phyloP scores from a whole-genome alignment of 2,888 invertebrate species.

The Ommatoiulus sabulosus region DNA sequence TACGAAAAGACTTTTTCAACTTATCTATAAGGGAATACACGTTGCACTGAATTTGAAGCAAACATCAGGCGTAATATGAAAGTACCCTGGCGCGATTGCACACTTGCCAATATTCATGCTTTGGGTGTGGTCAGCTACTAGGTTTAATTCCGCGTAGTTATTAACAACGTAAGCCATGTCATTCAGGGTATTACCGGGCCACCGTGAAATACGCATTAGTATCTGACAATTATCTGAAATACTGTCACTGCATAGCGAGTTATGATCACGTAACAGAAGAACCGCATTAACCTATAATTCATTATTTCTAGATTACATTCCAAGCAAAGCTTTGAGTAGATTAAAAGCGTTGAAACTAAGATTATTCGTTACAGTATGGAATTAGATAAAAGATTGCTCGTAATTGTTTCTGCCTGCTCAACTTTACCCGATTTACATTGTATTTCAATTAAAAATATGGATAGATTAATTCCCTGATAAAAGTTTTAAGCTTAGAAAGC shows the following conservation, averaged over 20 bases:
- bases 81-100: neutral
- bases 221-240: neutral
- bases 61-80: neutral
- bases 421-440: too few species aligned
- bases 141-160: neutral
- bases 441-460: too few species aligned
- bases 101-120: neutral
- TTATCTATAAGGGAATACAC: too few species aligned
- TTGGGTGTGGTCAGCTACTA: slow-evolving; percentile 17
- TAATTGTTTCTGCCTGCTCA: neutral
- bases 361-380: too few species aligned
- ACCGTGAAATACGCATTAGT: neutral
- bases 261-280: neutral
- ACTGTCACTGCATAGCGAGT: neutral
- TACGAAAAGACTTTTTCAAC: too few species aligned
- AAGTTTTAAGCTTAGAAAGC: too few species aligned
- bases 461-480: too few species aligned
- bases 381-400: neutral
- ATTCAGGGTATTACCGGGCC: neutral
- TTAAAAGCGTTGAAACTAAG: neutral
- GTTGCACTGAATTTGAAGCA: neutral
- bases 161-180: neutral
- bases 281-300: neutral
- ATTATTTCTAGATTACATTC: neutral
- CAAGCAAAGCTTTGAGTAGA: neutral